phyloP scores from a whole-genome alignment of 2,888 invertebrate genomes.

The Melikaiella ostensackeni region DNA sequence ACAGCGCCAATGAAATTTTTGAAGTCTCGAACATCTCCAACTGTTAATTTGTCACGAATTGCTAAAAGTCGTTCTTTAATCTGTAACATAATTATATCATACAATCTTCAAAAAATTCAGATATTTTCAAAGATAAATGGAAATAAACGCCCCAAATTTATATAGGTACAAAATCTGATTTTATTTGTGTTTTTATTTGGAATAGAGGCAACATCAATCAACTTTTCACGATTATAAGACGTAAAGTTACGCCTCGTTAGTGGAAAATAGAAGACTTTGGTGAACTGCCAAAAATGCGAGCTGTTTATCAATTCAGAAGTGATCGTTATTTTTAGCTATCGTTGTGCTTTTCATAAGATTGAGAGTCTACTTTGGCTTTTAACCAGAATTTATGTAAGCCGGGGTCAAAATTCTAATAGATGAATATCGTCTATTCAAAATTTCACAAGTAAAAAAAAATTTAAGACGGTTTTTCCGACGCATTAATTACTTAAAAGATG shows the following conservation, averaged over 20 bases:
- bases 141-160: too few relatives aligned
- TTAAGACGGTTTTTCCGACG: too few relatives aligned
- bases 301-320: background rate
- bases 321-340: background rate
- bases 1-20: conserved; percentile 95
- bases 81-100: conserved; percentile 71
- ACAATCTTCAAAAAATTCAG: too few relatives aligned
- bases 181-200: background rate
- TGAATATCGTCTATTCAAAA: too few relatives aligned
- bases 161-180: too few relatives aligned
- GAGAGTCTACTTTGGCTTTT: background rate
- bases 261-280: background rate
- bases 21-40: conserved; percentile 91
- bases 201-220: background rate
- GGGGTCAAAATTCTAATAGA: background rate
- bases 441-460: too few relatives aligned
- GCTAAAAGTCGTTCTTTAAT: conserved; percentile 86
- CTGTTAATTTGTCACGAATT: conserved; percentile 85
- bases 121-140: too few relatives aligned
- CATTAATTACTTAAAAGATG: too few relatives aligned
- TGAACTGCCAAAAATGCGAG: background rate
- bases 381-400: conserved; percentile 1
- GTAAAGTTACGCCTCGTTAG: background rate
- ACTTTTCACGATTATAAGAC: background rate
- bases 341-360: background rate